Percentiles rank a stretch among this genome's conserved stretches.
Conservation (phyloP, 2,888 invertebrate species). For the Tromatobia lineatoria region DNA sequence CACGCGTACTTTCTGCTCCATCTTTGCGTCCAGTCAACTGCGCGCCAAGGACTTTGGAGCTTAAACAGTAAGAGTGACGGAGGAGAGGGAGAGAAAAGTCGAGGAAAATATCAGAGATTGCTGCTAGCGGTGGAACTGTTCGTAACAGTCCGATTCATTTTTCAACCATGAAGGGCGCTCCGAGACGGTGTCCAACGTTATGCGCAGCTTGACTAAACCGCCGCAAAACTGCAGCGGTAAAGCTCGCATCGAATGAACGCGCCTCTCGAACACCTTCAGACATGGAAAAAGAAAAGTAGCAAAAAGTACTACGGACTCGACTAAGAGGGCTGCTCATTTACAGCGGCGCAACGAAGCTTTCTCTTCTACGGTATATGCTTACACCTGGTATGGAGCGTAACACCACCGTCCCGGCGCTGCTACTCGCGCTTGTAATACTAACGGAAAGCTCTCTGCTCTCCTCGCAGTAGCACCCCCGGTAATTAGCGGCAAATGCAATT, state of each 20-base stretch:
- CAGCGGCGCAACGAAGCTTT: constrained; percentile 51
- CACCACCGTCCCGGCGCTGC: neutral
- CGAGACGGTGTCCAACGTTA: neutral
- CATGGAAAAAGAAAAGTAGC: constrained; percentile 68
- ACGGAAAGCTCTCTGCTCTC: constrained; percentile 19
- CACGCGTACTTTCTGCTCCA: constrained; percentile 2
- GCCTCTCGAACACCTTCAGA: constrained; percentile 75
- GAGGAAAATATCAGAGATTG: constrained; percentile 55
- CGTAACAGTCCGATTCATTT: constrained; percentile 47
- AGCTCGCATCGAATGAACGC: constrained; percentile 40
- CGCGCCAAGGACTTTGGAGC: constrained; percentile 50
- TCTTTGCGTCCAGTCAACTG: constrained; percentile 46
- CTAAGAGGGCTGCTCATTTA: constrained; percentile 62
- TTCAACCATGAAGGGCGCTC: constrained; percentile 29
- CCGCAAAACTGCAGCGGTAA: constrained; percentile 16
- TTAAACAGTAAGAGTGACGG: neutral
- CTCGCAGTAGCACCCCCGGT: constrained; percentile 71
- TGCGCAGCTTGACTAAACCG: neutral
- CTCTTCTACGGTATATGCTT: constrained; percentile 53
- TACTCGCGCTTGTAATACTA: constrained; percentile 17
- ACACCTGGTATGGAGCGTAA: neutral
- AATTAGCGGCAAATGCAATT: constrained; percentile 83
- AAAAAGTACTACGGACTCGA: constrained; percentile 55
- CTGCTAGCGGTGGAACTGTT: constrained; percentile 28
- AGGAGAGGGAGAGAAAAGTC: constrained; percentile 43